These are phyloP conservation scores for Bursaphelenchus okinawaensis DNA, from an alignment of 2,888 invertebrate genomes.

Conservation along the genomic window DNA sequence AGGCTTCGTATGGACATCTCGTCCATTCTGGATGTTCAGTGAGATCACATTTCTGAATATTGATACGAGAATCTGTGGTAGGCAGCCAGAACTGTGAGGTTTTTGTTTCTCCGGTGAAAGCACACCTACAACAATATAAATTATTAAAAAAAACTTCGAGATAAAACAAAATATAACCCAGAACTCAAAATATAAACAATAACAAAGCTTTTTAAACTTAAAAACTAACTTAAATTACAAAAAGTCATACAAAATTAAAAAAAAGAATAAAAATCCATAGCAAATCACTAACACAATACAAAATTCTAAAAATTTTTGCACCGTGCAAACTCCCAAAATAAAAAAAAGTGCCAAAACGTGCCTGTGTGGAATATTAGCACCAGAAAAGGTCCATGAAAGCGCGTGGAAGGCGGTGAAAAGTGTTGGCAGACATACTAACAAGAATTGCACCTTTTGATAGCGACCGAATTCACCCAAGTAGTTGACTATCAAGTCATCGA, in stretches of 20 bases:
- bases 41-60: constrained; percentile 15
- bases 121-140: constrained; percentile 34
- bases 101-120: constrained; percentile 29
- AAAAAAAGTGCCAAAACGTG: constrained; percentile 2
- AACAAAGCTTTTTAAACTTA: no score
- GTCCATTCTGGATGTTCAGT: constrained; percentile 19
- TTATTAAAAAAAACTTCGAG: no score
- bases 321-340: not conserved
- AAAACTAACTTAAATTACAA: no score
- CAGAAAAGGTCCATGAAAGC: constrained; percentile 57
- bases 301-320: constrained; percentile 10
- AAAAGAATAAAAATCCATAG: no score
- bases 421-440: constrained; percentile 54
- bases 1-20: constrained; percentile 25
- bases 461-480: constrained; percentile 56
- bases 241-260: no score
- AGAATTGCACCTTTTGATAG: constrained; percentile 50
- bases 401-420: constrained; percentile 56
- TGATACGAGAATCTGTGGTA: not conserved
- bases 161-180: no score
- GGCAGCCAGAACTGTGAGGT: constrained; percentile 26
- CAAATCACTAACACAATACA: no score
- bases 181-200: no score
- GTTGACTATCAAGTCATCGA: constrained; percentile 54
- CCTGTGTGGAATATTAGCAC: constrained; percentile 41